phyloP scores from a whole-genome alignment of 2,797 vertebrate genomes.

The Lacerta viridis region DNA sequence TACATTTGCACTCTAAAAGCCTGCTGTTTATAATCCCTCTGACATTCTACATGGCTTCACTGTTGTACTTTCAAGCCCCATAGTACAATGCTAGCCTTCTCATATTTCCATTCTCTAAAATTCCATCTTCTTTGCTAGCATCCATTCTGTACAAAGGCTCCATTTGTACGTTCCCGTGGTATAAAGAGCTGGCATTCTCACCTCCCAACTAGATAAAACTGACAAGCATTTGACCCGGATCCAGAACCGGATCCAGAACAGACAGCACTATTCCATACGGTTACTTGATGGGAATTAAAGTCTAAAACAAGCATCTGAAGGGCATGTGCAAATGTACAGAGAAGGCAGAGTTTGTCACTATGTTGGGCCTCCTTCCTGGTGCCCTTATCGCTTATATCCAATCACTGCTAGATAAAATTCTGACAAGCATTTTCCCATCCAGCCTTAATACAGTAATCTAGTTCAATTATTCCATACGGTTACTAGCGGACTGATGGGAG shows the following conservation, averaged over 20 bases:
- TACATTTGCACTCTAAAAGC: slow-evolving; percentile 23
- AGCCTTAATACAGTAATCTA: no score
- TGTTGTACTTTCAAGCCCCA: slow-evolving; percentile 10
- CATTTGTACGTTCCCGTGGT: slow-evolving; percentile 4
- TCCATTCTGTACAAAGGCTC: slow-evolving; percentile 12
- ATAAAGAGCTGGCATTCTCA: not conserved
- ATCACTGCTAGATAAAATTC: no score
- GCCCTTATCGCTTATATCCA: no score
- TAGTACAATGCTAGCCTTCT: not conserved
- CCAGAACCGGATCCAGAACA: not conserved
- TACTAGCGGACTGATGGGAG: no score
- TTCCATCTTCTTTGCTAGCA: slow-evolving; percentile 23
- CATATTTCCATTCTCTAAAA: not conserved
- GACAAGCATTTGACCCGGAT: slow-evolving; percentile 27
- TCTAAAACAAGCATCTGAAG: no score
- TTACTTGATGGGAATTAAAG: not conserved
- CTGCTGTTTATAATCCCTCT: slow-evolving; percentile 35
- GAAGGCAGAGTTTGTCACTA: no score
- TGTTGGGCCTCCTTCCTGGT: no score
- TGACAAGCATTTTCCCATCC: no score
- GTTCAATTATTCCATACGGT: no score
- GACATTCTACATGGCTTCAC: not conserved
- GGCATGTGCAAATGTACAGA: no score
- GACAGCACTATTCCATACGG: not conserved
- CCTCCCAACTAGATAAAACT: slow-evolving; percentile 42